Conservation (phyloP, 1,140 invertebrate genomes). For the Leguminivora glycinivorella region DNA sequence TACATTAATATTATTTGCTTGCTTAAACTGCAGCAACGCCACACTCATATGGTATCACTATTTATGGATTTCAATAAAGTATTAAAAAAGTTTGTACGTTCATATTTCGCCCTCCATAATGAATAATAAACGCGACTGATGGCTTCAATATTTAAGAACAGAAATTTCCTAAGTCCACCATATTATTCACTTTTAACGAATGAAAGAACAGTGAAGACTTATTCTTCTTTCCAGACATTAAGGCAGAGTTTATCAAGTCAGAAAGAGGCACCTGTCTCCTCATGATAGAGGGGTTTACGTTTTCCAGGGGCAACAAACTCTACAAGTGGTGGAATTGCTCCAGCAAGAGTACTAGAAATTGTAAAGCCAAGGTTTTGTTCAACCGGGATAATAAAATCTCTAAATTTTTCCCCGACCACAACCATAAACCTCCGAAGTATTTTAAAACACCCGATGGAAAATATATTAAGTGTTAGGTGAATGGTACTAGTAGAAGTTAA, state of each 20-base stretch:
- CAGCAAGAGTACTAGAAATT: constrained; percentile 28
- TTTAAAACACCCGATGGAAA: constrained; percentile 13
- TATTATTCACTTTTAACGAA: too few species aligned
- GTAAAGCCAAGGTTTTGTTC: constrained; percentile 33
- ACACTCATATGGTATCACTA: too few species aligned
- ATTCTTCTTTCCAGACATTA: constrained; percentile 29
- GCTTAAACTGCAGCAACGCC: too few species aligned
- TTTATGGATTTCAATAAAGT: too few species aligned
- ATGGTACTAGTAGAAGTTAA: not conserved
- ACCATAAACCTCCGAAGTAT: constrained; percentile 12
- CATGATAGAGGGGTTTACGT: constrained; percentile 32
- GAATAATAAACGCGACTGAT: too few species aligned
- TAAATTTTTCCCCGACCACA: constrained; percentile 6
- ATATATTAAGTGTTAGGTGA: constrained; percentile 4
- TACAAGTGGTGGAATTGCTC: constrained; percentile 30
- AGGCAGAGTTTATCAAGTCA: constrained; percentile 26
- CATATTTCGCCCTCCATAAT: too few species aligned
- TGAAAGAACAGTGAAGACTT: too few species aligned
- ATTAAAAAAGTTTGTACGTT: too few species aligned
- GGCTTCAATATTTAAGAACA: too few species aligned
- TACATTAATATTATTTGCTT: too few species aligned
- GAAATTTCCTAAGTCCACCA: too few species aligned
- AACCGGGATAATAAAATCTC: constrained; percentile 16
- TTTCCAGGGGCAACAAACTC: constrained; percentile 30
- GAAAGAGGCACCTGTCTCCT: constrained; percentile 15